Base-by-base conservation (phyloP, 2,888 invertebrate species). In the Spodoptera exigua region DNA sequence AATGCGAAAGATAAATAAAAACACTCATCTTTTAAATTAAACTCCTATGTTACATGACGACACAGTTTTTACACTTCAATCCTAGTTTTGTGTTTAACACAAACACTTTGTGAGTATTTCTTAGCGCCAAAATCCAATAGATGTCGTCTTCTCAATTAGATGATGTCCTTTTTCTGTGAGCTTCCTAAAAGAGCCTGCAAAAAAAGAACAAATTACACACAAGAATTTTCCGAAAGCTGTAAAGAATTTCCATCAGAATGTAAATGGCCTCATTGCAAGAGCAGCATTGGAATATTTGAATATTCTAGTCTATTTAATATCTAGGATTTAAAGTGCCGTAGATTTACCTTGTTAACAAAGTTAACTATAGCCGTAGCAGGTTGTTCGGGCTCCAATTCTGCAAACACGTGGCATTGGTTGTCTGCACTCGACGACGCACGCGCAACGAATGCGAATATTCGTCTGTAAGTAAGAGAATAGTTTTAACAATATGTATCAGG, bases 361-460 rank as follows among this genome's bases (percentile, higher is more conserved):
- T 97, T 97, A 77, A 99, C 98, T 84, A 99, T 99, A 53, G 99
- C 99, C 39, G 97, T 97, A 18, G 99, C 99, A n/a, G 99, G 99
- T 77, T 97, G 96, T 83, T 98, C 98, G 0, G 98, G 97, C 86
- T 99, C 98, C 64, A 99, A 94, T 88, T 99, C 99, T 17, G 99
- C 99, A 92, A 99, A 99, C 72, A 99, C 96, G 95, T 99, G 99
- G 92, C 99, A 99, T 93, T 98, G 98, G 94, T 99, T 99, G 92
- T 99, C 99, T 77, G 97, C 97, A 55, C 97, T 97, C 41, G 97
- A 96, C 1, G 93, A 98, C 96, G 84, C 97, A 27, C 94, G 96
- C 21, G 99, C 99, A 74, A 99, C 98, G 93, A 99, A 99, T 48
- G 99, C 99, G 90, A 99, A 99, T 78, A 98, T 97, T 75, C 98